Evolutionary conservation across 2,113 vertebrate genomes (phyloP), one percentile per base, ranked within the genome.

Genomic region (Sporophila hypoxantha): DNA sequence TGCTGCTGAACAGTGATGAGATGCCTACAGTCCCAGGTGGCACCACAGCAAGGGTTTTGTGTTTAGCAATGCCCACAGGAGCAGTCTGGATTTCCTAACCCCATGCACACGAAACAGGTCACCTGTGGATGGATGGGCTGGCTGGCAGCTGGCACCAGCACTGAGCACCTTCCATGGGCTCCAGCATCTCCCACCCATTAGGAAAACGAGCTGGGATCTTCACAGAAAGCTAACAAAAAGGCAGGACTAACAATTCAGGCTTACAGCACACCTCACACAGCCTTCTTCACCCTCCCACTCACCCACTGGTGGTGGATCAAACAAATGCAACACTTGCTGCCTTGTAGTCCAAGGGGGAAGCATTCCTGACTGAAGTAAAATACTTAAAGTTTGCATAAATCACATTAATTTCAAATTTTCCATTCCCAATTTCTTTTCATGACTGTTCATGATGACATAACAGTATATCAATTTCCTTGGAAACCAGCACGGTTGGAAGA

Each of bases 61-160:
- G 15, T 29, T 73, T 5, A 69, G 60, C 37, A 80, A 20, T 6
- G 32, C n/a, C 32, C 23, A 32, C 20, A 32, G 41, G 44, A 56
- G 20, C 25, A 13, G 25, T 17, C 4, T 50, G 36, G 44, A 15
- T 49, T 71, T 60, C 36, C 39, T 25, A 59, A 60, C 4, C 8
- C 29, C 34, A 17, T 0, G 0, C 17, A 42, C 15, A 4, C 4
- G 30, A 6, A 61, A 36, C 4, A 32, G 16, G 36, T 15, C 36
- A 80, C 29, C 22, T 0, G 0, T 1, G 47, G 67, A 41, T 2
- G 19, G 55, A 62, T 9, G 27, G 34, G 13, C 34, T 89, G 30
- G 23, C 29, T 25, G 56, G 32, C 23, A 75, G 32, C 37, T 52
- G 53, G 47, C 49, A 49, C 17, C 27, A 76, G 34, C 47, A 46